Evolutionary conservation across 2,888 invertebrate genomes (phyloP), one percentile per base, ranked within the genome.

Genomic region (Rhaphigaster nebulosa): DNA sequence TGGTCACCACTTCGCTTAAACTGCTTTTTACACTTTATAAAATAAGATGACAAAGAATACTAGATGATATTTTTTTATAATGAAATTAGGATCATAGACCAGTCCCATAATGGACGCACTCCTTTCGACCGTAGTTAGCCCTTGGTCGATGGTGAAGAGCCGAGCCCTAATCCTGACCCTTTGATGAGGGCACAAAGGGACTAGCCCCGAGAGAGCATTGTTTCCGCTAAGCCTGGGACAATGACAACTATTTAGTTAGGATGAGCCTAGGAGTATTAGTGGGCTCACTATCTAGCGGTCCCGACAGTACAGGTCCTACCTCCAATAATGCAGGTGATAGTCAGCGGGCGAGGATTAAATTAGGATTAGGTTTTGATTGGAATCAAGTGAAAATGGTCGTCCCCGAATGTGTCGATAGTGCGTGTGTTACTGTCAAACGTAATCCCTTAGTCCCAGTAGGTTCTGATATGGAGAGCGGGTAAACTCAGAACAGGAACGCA

Each of bases 241-340:
- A 84, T 84, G 84, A 84, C 84, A 84, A 84, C 84, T 84, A 84
- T 84, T 84, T 84, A 84, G 84, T 84, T 45, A 84, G 84, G 84
- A 6, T n/a, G 41, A 26, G 84, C 5, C 84, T 84, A 84, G 84
- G n/a, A n/a, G 84, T 18, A 84, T 84, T 84, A 84, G 84, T n/a
- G 13, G 45, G 45, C 84, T 41, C 84, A 45, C 84, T 84, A 84
- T 84, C 84, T 80, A 41, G n/a, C 41, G 1, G 41, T 12, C 29
- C 70, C 76, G 38, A 1, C 23, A 23, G 12, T 3, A 4, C 60
- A 20, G 60, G 60, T 60, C 60, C 65, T 34, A 34, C 29, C 70
- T 23, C 84, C 38, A 84, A 84, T 84, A 45, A 84, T 84, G 45
- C 84, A 84, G 84, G 84, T 84, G 84, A 80, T 80, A 80, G 80